phyloP scores from a whole-genome alignment of 2,797 vertebrate species.

The Acipenser transmontanus region DNA sequence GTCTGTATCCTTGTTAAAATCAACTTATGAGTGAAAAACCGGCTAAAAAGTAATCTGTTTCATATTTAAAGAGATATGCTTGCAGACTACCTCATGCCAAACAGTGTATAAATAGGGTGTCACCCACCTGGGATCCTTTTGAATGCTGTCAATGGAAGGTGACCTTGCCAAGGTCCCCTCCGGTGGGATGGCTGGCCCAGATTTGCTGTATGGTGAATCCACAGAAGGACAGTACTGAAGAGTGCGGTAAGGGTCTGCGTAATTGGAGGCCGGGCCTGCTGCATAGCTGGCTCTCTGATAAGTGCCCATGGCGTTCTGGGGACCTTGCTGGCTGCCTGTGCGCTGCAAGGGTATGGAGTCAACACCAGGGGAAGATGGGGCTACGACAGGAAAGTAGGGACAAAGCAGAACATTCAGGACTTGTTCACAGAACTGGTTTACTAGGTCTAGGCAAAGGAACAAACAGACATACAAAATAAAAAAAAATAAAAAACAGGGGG shows the following conservation, averaged over 20 bases:
- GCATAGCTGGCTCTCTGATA: constrained; percentile 91
- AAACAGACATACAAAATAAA: constrained; percentile 10
- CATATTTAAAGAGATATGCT: neutral
- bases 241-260: constrained; percentile 91
- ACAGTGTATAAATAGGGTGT: constrained; percentile 20
- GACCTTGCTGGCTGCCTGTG: constrained; percentile 79
- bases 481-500: constrained; percentile 14
- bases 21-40: neutral
- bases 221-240: constrained; percentile 97
- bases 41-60: neutral
- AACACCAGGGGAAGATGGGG: constrained; percentile 98
- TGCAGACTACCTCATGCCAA: constrained; percentile 15
- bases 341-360: constrained; percentile 98
- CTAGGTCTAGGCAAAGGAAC: constrained; percentile 75
- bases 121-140: constrained; percentile 96
- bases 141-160: constrained; percentile 96
- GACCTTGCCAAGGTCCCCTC: constrained; percentile 94
- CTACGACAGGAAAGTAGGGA: constrained; percentile 96
- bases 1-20: too few relatives aligned
- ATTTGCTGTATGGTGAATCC: constrained; percentile 98
- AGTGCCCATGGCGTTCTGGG: constrained; percentile 75
- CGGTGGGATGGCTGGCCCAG: constrained; percentile 89
- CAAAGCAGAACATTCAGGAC: constrained; percentile 96
- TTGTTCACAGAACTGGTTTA: constrained; percentile 84
- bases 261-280: constrained; percentile 79